phyloP scores from a whole-genome alignment of 2,113 vertebrate genomes.

The Lepus europaeus region DNA sequence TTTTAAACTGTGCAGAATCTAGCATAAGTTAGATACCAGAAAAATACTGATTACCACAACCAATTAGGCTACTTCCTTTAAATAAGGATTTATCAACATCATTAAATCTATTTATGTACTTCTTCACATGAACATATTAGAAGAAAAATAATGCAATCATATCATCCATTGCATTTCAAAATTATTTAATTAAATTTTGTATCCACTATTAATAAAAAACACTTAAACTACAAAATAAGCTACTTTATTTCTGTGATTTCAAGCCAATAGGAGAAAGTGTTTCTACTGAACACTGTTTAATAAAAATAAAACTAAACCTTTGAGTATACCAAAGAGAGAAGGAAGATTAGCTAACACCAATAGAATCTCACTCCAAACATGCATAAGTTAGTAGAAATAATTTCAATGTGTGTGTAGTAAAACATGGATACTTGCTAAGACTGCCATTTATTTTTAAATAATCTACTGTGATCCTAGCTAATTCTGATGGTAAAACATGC shows the following conservation, averaged over 20 bases:
- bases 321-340: not conserved
- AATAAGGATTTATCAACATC: not conserved
- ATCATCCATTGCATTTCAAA: too few species aligned
- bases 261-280: not conserved
- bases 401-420: not conserved
- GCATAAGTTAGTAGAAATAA: not conserved
- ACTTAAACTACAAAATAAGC: not conserved
- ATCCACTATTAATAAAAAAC: not conserved
- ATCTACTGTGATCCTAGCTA: not conserved
- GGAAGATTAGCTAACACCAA: not conserved
- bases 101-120: not conserved
- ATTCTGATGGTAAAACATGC: not conserved
- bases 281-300: not conserved
- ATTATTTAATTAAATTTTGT: not conserved
- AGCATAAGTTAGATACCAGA: not conserved
- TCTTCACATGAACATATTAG: not conserved
- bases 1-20: not conserved
- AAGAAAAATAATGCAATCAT: not conserved
- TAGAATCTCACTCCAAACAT: not conserved
- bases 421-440: not conserved
- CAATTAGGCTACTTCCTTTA: not conserved
- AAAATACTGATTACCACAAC: not conserved
- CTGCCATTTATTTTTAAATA: not conserved
- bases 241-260: not conserved
- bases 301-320: not conserved